Percentiles rank a stretch among this genome's conserved stretches.
phyloP scores from a whole-genome alignment of 2,113 vertebrate species.

The Dunckerocampus dactyliophorus region DNA sequence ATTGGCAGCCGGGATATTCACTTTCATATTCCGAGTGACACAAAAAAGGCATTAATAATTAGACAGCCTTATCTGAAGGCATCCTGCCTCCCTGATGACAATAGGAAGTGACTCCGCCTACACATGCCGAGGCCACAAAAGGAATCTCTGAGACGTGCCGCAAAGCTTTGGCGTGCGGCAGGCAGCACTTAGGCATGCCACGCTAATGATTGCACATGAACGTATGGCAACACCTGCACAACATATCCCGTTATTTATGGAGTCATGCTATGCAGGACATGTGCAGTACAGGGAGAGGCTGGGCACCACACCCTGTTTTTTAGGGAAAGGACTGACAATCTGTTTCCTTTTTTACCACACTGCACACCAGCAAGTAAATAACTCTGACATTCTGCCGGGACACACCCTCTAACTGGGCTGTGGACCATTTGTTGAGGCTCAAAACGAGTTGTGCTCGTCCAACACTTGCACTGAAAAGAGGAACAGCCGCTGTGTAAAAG shows the following conservation, averaged over 20 bases:
- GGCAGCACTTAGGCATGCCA: conserved; percentile 12
- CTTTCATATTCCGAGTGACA: conserved; percentile 62
- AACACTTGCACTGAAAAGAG: conserved; percentile 1
- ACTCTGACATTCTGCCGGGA: conserved; percentile 47
- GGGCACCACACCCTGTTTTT: conserved; percentile 60
- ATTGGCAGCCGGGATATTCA: conserved; percentile 58
- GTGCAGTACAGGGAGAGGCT: conserved; percentile 35
- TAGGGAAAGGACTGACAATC: conserved; percentile 48
- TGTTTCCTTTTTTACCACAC: conserved; percentile 59
- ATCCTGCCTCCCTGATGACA: conserved; percentile 60
- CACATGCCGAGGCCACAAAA: conserved; percentile 44
- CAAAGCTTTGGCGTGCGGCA: conserved; percentile 6
- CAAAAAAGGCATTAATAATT: conserved; percentile 68
- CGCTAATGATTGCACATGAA: conserved; percentile 10
- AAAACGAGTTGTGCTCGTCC: conserved; percentile 42
- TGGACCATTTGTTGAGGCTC: conserved; percentile 47
- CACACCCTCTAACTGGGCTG: conserved; percentile 51
- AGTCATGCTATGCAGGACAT: conserved; percentile 48
- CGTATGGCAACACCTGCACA: conserved; percentile 3
- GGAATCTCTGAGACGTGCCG: conserved; percentile 39
- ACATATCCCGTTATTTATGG: conserved; percentile 25
- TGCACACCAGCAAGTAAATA: conserved; percentile 45
- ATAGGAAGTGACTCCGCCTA: conserved; percentile 45
- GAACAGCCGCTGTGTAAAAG: conserved; percentile 35
- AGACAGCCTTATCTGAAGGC: conserved; percentile 62